Evolutionary conservation across 2,797 vertebrate species (phyloP).

Genomic region (Gobio occitaniae): DNA sequence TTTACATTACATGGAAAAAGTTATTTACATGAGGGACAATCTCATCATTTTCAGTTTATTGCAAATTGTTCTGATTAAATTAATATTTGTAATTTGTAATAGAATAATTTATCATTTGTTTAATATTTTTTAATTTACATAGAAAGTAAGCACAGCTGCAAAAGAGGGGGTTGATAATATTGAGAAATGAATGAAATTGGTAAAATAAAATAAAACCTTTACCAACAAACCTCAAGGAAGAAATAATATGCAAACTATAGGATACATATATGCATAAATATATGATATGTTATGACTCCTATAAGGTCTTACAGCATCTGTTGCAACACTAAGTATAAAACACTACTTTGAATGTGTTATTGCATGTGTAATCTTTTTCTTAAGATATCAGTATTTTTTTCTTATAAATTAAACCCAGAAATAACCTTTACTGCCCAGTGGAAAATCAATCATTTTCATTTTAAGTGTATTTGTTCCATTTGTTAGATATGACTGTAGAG

Average conservation of each 20-base stretch:
- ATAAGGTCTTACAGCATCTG: background rate
- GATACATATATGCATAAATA: constrained; percentile 3
- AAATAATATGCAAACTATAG: background rate
- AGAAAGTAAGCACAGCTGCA: background rate
- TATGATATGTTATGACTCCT: background rate
- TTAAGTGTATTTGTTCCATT: constrained; percentile 54
- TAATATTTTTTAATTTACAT: background rate
- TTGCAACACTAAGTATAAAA: background rate
- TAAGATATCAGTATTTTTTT: background rate
- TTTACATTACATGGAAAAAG: background rate
- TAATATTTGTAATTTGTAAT: background rate
- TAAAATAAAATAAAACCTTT: background rate
- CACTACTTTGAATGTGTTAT: background rate
- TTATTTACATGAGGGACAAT: no score
- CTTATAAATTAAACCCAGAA: constrained; percentile 40
- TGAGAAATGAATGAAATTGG: background rate
- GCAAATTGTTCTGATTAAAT: background rate
- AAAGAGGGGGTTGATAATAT: background rate
- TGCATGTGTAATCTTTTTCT: background rate
- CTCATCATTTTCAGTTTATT: background rate
- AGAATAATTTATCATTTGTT: background rate
- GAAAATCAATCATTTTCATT: constrained; percentile 51
- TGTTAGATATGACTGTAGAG: constrained; percentile 53
- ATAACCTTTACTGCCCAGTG: constrained; percentile 33
- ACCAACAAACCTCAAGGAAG: background rate